These are phyloP conservation scores for Zeugodacus cucurbitae DNA, from an alignment of 1,140 invertebrate species.

Conservation along the genomic window DNA sequence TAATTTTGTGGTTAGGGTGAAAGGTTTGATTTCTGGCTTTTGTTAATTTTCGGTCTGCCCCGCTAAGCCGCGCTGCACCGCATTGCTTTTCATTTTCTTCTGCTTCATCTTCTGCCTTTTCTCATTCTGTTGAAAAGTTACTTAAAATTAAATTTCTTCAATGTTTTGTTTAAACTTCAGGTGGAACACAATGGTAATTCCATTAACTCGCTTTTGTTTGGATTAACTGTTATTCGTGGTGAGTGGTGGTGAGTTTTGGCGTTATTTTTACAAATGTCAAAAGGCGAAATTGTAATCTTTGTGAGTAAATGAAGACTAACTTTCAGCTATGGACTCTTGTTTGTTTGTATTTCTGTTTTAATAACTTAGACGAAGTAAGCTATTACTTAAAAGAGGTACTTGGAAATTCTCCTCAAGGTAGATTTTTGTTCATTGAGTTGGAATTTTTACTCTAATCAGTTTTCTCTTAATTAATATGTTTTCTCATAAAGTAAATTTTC, in stretches of 20 bases:
- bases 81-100: background rate
- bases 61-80: background rate
- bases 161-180: background rate
- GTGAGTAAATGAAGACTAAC: background rate
- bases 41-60: background rate
- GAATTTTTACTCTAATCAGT: too few species aligned
- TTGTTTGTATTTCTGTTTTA: background rate
- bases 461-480: too few species aligned
- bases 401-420: too few species aligned
- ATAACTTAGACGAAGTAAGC: background rate
- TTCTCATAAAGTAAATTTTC: too few species aligned
- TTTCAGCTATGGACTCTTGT: background rate
- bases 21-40: background rate
- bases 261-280: background rate
- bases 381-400: too few species aligned
- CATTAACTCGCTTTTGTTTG: background rate
- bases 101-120: background rate
- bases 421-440: too few species aligned
- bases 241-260: background rate
- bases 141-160: background rate
- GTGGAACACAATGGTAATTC: background rate
- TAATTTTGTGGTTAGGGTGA: background rate
- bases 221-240: background rate
- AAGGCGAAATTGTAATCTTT: background rate
- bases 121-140: background rate